These are phyloP conservation scores for Alectoris magna DNA, from an alignment of 2,797 vertebrate genomes.

Conservation along the genomic window DNA sequence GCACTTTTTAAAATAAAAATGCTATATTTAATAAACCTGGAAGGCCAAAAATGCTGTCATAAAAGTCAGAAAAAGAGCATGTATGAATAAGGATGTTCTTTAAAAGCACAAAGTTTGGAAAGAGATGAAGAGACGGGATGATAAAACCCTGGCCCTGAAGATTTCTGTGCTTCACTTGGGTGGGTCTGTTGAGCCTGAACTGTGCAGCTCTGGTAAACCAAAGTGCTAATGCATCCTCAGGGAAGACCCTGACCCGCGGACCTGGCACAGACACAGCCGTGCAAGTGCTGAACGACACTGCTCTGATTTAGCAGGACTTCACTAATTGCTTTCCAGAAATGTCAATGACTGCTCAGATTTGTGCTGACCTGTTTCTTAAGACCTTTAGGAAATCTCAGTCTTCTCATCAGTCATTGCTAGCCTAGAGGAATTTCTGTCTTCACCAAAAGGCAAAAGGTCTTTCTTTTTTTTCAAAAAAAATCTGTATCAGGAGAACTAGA, in stretches of 20 bases:
- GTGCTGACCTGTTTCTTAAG: not conserved
- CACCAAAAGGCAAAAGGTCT: not conserved
- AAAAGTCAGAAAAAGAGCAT: not conserved
- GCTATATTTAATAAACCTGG: not conserved
- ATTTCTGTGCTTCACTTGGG: not conserved
- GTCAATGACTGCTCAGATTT: not conserved
- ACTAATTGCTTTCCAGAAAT: slow-evolving; percentile 27
- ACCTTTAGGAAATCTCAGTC: not conserved
- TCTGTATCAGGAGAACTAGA: not conserved
- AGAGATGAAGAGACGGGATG: not conserved
- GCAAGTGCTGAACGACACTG: not conserved
- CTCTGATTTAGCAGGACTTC: not conserved
- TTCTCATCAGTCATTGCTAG: not conserved
- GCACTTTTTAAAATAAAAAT: not conserved
- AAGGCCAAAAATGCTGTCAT: not conserved
- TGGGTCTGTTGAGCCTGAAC: not conserved
- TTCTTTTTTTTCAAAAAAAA: not conserved
- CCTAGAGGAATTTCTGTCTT: not conserved
- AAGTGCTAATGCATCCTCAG: not conserved
- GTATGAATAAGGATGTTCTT: not conserved
- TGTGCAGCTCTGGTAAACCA: not conserved
- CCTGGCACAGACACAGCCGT: not conserved
- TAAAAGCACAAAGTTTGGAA: not conserved
- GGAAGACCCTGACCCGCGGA: not conserved
- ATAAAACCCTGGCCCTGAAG: not conserved